These are phyloP conservation scores for Chrosomus eos DNA, from an alignment of 2,797 vertebrate genomes.

Conservation along the genomic window DNA sequence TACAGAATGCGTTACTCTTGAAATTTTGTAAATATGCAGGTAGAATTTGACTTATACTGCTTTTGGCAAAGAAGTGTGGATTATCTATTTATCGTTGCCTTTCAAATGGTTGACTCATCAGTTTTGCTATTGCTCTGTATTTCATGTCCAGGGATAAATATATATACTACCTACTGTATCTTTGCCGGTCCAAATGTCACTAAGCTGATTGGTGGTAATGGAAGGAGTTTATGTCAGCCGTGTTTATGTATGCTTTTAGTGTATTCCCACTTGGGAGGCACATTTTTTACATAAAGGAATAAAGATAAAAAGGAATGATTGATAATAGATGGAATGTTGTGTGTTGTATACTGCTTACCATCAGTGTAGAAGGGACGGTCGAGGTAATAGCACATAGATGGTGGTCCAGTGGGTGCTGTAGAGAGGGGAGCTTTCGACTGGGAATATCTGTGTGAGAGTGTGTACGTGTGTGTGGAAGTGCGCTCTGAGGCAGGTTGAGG, in stretches of 20 bases:
- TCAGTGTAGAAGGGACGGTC: neutral
- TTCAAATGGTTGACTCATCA: conserved; percentile 38
- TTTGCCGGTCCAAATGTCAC: conserved; percentile 45
- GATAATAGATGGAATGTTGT: conserved; percentile 21
- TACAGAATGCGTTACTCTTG: neutral
- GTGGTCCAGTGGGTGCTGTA: conserved; percentile 16
- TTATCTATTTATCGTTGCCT: conserved; percentile 34
- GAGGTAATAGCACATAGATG: conserved; percentile 21
- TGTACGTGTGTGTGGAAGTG: conserved; percentile 49
- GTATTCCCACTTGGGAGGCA: conserved; percentile 28
- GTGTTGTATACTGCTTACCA: conserved; percentile 17
- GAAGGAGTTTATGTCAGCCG: conserved; percentile 38
- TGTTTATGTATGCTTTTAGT: conserved; percentile 40
- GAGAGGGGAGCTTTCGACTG: conserved; percentile 6
- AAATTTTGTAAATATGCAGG: conserved; percentile 1
- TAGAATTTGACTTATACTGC: conserved; percentile 1
- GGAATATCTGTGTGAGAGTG: conserved; percentile 47
- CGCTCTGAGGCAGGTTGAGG: conserved; percentile 49
- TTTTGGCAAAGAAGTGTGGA: conserved; percentile 23
- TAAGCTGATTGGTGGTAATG: conserved; percentile 52
- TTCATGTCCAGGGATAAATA: conserved; percentile 57
- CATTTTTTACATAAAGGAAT: conserved; percentile 32
- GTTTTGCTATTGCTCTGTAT: conserved; percentile 58
- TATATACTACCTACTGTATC: conserved; percentile 48
- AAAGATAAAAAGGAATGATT: conserved; percentile 31